Conservation (phyloP, 2,113 vertebrate species). For the Haemorhous mexicanus region DNA sequence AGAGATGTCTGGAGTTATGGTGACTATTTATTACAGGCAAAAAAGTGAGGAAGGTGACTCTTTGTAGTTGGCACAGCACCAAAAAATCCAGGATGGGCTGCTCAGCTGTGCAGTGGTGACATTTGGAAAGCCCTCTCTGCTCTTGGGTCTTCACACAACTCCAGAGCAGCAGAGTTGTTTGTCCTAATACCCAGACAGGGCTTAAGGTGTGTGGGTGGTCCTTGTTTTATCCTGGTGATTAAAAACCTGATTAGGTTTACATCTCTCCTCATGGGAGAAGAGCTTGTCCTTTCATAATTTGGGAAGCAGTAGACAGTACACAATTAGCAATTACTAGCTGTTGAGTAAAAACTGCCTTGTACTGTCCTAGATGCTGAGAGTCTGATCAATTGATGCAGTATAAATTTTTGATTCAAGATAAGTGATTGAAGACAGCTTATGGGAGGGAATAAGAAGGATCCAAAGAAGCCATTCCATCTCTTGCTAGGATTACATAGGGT, state of each 20-base stretch:
- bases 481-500: not conserved
- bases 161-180: not conserved
- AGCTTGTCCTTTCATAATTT: not conserved
- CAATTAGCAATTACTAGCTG: not conserved
- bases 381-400: not conserved
- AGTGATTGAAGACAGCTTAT: not conserved
- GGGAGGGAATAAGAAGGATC: constrained; percentile 1
- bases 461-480: not conserved
- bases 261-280: not conserved
- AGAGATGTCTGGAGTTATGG: not conserved
- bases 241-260: not conserved
- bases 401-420: not conserved
- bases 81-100: not conserved
- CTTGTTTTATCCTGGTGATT: not conserved
- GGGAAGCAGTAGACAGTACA: not conserved
- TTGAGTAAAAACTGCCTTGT: not conserved
- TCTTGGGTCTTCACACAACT: not conserved
- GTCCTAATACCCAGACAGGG: not conserved
- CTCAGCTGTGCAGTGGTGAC: not conserved
- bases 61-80: not conserved
- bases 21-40: not conserved
- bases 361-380: not conserved
- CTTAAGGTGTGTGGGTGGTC: not conserved
- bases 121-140: not conserved
- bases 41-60: not conserved